Conservation (phyloP, 2,888 invertebrate species). For the Tanytarsus gracilentus region DNA sequence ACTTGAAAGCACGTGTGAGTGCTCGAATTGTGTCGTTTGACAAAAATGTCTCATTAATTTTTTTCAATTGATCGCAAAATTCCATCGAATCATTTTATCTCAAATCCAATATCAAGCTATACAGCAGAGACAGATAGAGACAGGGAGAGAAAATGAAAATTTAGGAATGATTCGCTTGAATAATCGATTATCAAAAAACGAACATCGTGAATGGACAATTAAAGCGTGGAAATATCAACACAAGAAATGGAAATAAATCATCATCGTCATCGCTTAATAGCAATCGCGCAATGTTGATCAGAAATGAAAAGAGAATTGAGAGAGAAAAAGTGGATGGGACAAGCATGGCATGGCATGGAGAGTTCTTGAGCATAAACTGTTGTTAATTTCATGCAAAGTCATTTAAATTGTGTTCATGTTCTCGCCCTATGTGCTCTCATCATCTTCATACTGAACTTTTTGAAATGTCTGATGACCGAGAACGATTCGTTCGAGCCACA, state of each 20-base stretch:
- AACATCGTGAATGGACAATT: slow-evolving; percentile 8
- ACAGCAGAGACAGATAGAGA: no score
- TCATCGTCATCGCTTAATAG: slow-evolving; percentile 13
- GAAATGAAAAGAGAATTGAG: neutral
- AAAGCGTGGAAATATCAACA: slow-evolving; percentile 11
- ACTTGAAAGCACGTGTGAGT: no score
- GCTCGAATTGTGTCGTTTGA: no score
- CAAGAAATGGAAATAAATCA: neutral
- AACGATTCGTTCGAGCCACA: neutral
- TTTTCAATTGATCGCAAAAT: no score
- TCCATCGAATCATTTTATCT: no score
- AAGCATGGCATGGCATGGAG: neutral
- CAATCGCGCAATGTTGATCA: neutral
- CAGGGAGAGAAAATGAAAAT: no score
- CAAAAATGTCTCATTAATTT: no score
- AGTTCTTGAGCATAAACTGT: neutral
- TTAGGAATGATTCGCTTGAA: neutral
- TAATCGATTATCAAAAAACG: slow-evolving; percentile 5
- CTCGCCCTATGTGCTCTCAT: neutral
- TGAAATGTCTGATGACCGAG: neutral
- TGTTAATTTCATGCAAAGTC: slow-evolving; percentile 19
- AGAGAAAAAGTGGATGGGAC: slow-evolving; percentile 6
- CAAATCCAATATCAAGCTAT: no score
- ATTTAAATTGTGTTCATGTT: slow-evolving; percentile 1
- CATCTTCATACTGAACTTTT: no score